Evolutionary conservation across 2,113 vertebrate species (phyloP), one percentile per base, ranked within the genome.

Genomic region (Hyperoodon ampullatus): DNA sequence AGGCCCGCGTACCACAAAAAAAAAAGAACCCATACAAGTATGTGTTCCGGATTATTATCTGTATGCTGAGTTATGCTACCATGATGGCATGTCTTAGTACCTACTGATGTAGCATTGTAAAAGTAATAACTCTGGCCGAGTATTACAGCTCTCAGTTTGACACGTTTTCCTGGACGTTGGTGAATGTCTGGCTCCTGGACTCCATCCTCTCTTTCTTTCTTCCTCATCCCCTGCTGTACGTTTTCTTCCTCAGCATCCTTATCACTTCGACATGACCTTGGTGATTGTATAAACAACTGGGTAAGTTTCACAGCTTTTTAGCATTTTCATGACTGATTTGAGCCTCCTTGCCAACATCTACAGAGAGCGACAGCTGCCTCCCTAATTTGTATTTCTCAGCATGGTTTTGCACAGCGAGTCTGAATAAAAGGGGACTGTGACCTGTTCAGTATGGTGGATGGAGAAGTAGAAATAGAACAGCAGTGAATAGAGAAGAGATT

Each of bases 301-400:
- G 39, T 39, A 39, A 39, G 39, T 39, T 39, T 39, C 39, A 39
- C 39, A 39, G 39, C 39, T 1, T 71, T 63, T 65, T 3, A 28
- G 88, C 33, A 44, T 80, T 70, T 88, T 75, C 26, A 18, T 96
- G 91, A 68, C 24, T 44, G 33, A 55, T 21, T 26, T 44, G 95
- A 68, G 39, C 47, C 91, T 61, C 68, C 47, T 39, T 94, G 82
- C 63, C 66, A 12, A 0, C 3, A 24, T 80, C 63, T 87, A 30
- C 26, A 91, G 83, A 98, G 89, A 81, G 70, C 7, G 96, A 93
- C 98, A 98, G 98, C 98, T 98, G 98, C 85, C 91, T 86, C 96
- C 94, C 97, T 98, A 96, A 85, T 98, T 97, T 77, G 96, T 94
- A 68, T 97, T 82, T 98, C 97, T 96, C 97, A 91, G 97, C 93